Evolutionary conservation across 2,113 vertebrate genomes (phyloP).

Genomic region (Chascanopsetta lugubris): DNA sequence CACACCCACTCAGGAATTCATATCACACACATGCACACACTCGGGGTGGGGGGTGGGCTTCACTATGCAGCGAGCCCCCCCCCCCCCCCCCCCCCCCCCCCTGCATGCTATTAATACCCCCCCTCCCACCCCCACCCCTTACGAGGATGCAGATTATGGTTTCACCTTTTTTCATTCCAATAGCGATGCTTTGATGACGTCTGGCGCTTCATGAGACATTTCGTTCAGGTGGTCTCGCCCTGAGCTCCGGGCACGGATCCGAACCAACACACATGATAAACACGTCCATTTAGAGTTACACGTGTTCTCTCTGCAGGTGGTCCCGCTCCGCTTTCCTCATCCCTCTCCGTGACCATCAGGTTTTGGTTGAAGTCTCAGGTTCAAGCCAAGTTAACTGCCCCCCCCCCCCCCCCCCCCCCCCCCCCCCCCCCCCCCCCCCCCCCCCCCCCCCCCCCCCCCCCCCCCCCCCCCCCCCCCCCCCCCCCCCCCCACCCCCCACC

Average conservation of each 20-base stretch:
- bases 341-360: slow-evolving; percentile 44
- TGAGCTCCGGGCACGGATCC: slow-evolving; percentile 1
- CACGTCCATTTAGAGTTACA: slow-evolving; percentile 30
- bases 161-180: slow-evolving; percentile 56
- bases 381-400: slow-evolving; percentile 33
- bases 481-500: background rate
- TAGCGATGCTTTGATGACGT: slow-evolving; percentile 37
- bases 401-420: background rate
- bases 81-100: slow-evolving; percentile 1
- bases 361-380: slow-evolving; percentile 53
- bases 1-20: slow-evolving; percentile 51
- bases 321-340: slow-evolving; percentile 19
- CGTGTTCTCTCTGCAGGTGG: slow-evolving; percentile 43
- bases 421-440: slow-evolving; percentile 31
- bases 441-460: slow-evolving; percentile 17
- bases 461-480: slow-evolving; percentile 44
- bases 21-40: slow-evolving; percentile 21
- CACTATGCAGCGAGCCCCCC: too few species aligned
- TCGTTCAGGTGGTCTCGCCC: slow-evolving; percentile 44
- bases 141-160: slow-evolving; percentile 52
- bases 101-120: slow-evolving; percentile 60
- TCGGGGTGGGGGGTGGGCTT: too few species aligned
- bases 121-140: too few species aligned
- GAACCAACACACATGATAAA: slow-evolving; percentile 28
- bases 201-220: slow-evolving; percentile 47